These are phyloP conservation scores for Abrostola tripartita DNA, from an alignment of 2,888 invertebrate species.

Conservation along the genomic window DNA sequence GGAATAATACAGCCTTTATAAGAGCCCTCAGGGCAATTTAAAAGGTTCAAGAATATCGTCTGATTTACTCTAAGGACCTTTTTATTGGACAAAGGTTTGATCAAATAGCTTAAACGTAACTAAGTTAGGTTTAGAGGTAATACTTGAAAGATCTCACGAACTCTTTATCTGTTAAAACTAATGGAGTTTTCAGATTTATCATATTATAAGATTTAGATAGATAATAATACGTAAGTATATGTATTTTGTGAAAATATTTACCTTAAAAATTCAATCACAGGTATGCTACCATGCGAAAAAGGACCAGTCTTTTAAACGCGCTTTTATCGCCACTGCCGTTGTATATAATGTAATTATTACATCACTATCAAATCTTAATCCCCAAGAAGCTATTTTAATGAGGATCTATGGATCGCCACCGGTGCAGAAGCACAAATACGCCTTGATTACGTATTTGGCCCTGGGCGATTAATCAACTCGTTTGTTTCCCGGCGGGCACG, in stretches of 20 bases:
- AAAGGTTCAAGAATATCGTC: slow-evolving; percentile 33
- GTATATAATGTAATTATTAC: neutral
- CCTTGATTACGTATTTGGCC: slow-evolving; percentile 56
- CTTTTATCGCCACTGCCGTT: neutral
- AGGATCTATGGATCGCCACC: slow-evolving; percentile 28
- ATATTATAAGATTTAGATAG: neutral
- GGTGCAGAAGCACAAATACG: slow-evolving; percentile 55
- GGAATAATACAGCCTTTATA: slow-evolving; percentile 27
- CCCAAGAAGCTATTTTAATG: slow-evolving; percentile 31
- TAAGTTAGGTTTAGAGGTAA: slow-evolving; percentile 22
- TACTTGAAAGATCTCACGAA: slow-evolving; percentile 16
- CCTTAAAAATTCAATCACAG: no score
- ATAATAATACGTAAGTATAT: no score
- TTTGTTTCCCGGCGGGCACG: slow-evolving; percentile 64
- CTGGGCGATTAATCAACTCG: slow-evolving; percentile 65
- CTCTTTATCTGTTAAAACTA: slow-evolving; percentile 19
- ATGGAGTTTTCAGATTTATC: slow-evolving; percentile 6
- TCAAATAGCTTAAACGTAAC: slow-evolving; percentile 36
- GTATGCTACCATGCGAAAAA: neutral
- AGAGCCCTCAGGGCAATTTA: slow-evolving; percentile 41
- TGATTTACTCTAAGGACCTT: slow-evolving; percentile 28
- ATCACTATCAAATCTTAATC: slow-evolving; percentile 18
- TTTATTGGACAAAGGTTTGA: slow-evolving; percentile 45
- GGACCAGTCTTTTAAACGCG: neutral
- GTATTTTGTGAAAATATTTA: no score